Percentiles rank a stretch among this genome's conserved stretches.
These are phyloP conservation scores for Potorous gilbertii DNA, from an alignment of 2,797 vertebrate genomes.

Conservation along the genomic window DNA sequence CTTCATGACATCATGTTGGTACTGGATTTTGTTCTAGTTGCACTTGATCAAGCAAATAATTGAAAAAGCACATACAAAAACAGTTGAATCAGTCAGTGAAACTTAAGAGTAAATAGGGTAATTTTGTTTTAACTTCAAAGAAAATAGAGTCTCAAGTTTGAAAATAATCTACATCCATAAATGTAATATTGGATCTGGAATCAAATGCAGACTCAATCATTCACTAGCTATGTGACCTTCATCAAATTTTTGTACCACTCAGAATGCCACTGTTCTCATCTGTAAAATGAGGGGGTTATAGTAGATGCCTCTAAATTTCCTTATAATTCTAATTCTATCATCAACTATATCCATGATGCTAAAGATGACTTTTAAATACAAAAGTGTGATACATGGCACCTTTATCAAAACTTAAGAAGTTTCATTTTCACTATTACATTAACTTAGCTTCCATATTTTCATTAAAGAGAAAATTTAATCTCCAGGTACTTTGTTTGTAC, in stretches of 20 bases:
- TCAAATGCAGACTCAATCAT: not conserved
- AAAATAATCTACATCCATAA: not conserved
- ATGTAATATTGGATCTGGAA: not conserved
- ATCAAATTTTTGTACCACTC: not conserved
- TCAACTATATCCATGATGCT: not conserved
- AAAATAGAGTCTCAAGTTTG: not conserved
- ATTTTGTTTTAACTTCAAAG: not conserved
- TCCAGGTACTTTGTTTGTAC: not conserved
- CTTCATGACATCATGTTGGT: accelerated
- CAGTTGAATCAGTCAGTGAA: not conserved
- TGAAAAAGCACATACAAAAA: not conserved
- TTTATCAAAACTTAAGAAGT: not conserved
- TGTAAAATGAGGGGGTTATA: not conserved
- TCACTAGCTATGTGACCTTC: not conserved
- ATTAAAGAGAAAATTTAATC: not conserved
- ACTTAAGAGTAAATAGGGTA: not conserved
- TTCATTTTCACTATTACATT: not conserved
- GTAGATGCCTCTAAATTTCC: not conserved
- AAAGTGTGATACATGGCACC: not conserved
- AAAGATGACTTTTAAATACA: not conserved
- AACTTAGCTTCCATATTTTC: not conserved
- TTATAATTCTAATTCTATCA: not conserved
- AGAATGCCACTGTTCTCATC: not conserved
- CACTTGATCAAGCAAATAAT: not conserved
- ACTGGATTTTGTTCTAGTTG: not conserved